A percentile compares a stretch with the other conserved stretches of the same genome.
phyloP scores from a whole-genome alignment of 1,140 invertebrate genomes.

The Triops longicaudatus region DNA sequence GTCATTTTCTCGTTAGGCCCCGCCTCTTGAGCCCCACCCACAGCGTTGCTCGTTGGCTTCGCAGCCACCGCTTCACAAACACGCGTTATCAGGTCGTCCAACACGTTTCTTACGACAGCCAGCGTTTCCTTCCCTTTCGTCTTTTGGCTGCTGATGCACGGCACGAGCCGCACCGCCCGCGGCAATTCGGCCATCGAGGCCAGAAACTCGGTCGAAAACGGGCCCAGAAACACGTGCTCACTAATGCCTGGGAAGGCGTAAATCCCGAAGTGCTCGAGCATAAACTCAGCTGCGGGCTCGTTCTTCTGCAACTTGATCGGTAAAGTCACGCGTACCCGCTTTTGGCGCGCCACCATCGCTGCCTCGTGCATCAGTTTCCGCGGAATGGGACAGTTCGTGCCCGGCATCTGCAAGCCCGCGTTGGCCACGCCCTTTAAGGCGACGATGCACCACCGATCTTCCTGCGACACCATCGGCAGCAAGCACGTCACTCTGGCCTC shows the following conservation, averaged over 20 bases:
- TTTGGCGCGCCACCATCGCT: not conserved
- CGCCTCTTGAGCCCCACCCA: not conserved
- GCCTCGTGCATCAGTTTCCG: not conserved
- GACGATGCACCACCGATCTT: not conserved
- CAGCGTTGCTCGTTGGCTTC: not conserved
- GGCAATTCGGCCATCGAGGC: not conserved
- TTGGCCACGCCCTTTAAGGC: not conserved
- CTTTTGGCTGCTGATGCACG: not conserved
- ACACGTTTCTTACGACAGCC: not conserved
- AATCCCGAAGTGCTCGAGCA: slow-evolving; percentile 1
- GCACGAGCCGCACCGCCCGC: not conserved
- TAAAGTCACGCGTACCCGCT: not conserved
- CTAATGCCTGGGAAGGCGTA: not conserved
- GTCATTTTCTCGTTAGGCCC: not conserved
- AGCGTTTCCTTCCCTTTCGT: not conserved
- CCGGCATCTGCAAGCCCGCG: not conserved
- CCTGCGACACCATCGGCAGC: not conserved
- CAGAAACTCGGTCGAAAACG: slow-evolving; percentile 2
- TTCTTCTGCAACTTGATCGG: not conserved
- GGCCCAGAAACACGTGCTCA: slow-evolving; percentile 21
- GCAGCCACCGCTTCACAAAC: not conserved
- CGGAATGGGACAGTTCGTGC: not conserved
- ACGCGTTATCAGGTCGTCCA: not conserved
- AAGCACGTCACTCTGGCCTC: not conserved
- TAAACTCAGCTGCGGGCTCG: not conserved